Base-by-base conservation (phyloP, 92 coral and sea anemone genomes). In the Micromussa lordhowensis region DNA sequence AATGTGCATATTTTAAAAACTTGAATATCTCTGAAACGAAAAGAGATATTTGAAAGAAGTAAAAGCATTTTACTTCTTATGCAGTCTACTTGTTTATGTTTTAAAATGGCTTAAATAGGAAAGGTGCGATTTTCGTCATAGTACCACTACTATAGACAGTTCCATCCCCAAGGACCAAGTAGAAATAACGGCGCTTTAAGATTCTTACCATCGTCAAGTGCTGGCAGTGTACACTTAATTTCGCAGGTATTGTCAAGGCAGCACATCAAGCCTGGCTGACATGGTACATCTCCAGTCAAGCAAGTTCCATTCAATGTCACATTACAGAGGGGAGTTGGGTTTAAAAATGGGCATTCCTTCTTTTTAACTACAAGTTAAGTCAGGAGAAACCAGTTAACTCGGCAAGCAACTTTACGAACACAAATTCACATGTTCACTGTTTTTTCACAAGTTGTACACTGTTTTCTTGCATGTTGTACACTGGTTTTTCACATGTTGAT, bases 251-350 rank as follows among this genome's bases (percentile, higher is more conserved):
- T 81, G 48, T 81, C 75, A 64, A 81, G 34, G 24, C 85, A 81
- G 29, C 85, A 81, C 54, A 18, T 63, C n/a, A 68, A 10, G 31
- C 48, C 70, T 32, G 85, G 21, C 16, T 32, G 21, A n/a, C 85
- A 81, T 8, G 85, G 24, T 29, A n/a, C 40, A 18, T 81, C 49
- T 28, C 85, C 85, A 19, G 85, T 81, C n/a, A 29, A 64, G 21
- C 85, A 81, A 5, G 85, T 32, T 34, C 55, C 85, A n/a, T 63
- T 32, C 21, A 44, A 9, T 44, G 13, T 48, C 30, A 31, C 12
- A 61, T 24, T 54, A 66, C 85, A 81, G 30, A 32, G n/a, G 21
- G 85, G 85, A 36, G 57, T 61, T 35, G 85, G 85, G 85, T 81
- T 66, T 71, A 81, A 44, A 44, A 81, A 2, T 36, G 85, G 86